Percentiles rank a stretch among this genome's conserved stretches.
Conservation (phyloP, 2,888 invertebrate genomes). For the Eremobia ochroleuca region DNA sequence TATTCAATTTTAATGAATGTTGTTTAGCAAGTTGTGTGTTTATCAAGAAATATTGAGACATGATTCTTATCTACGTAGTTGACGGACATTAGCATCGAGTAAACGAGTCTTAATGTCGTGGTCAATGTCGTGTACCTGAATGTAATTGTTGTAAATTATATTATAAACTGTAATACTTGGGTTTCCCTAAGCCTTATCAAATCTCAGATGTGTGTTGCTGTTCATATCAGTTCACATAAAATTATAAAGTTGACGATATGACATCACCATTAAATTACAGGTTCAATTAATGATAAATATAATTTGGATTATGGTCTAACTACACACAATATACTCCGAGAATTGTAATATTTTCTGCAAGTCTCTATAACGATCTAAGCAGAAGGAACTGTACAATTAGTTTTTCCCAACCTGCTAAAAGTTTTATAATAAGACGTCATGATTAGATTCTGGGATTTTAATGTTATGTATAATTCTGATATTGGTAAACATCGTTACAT, state of each 20-base stretch:
- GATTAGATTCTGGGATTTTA: not conserved
- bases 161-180: not conserved
- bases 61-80: not conserved
- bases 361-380: not conserved
- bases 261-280: not conserved
- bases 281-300: not conserved
- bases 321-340: not conserved
- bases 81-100: not conserved
- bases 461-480: not conserved
- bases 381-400: not conserved
- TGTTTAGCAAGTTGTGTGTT: not conserved
- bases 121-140: not conserved
- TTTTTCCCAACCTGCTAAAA: not conserved
- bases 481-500: not conserved
- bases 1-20: not conserved
- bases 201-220: not conserved
- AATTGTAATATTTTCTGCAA: not conserved
- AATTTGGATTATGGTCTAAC: not conserved
- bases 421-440: not conserved
- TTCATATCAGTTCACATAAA: not conserved
- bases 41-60: not conserved
- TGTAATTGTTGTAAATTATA: not conserved
- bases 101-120: not conserved
- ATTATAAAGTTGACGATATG: not conserved
- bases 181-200: not conserved